phyloP scores from a whole-genome alignment of 1,140 invertebrate genomes.

The Pseudomyrmex flavicornis region DNA sequence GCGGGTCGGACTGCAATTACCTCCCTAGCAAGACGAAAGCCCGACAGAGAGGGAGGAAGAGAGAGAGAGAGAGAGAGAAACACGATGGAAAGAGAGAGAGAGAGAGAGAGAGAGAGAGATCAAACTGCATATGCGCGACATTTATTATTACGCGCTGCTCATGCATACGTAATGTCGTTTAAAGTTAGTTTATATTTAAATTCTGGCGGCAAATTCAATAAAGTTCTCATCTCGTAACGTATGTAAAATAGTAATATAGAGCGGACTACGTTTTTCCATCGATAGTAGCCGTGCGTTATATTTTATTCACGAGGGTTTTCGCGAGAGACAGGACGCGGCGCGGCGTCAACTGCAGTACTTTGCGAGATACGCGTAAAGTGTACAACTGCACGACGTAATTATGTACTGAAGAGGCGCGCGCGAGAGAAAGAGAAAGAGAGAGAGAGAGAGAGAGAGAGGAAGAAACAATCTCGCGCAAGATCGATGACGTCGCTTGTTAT shows the following conservation, averaged over 20 bases:
- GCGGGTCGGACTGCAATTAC: slow-evolving; percentile 42
- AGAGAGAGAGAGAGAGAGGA: not conserved
- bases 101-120: slow-evolving; percentile 6
- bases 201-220: slow-evolving; percentile 26
- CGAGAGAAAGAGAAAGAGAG: too few relatives aligned
- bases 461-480: slow-evolving; percentile 56
- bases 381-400: slow-evolving; percentile 28
- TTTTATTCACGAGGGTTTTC: not conserved
- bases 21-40: not conserved
- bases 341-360: not conserved
- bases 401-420: slow-evolving; percentile 36
- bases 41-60: slow-evolving; percentile 19
- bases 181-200: slow-evolving; percentile 37
- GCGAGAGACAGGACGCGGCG: not conserved
- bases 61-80: slow-evolving; percentile 3
- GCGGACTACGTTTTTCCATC: slow-evolving; percentile 4
- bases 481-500: slow-evolving; percentile 69
- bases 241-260: slow-evolving; percentile 11
- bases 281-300: not conserved
- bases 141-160: slow-evolving; percentile 35
- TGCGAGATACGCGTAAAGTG: not conserved
- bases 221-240: slow-evolving; percentile 34
- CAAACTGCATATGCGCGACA: slow-evolving; percentile 2
- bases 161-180: slow-evolving; percentile 40
- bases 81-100: too few relatives aligned